phyloP scores from a whole-genome alignment of 1,140 invertebrate species.

The Hyphantria cunea region DNA sequence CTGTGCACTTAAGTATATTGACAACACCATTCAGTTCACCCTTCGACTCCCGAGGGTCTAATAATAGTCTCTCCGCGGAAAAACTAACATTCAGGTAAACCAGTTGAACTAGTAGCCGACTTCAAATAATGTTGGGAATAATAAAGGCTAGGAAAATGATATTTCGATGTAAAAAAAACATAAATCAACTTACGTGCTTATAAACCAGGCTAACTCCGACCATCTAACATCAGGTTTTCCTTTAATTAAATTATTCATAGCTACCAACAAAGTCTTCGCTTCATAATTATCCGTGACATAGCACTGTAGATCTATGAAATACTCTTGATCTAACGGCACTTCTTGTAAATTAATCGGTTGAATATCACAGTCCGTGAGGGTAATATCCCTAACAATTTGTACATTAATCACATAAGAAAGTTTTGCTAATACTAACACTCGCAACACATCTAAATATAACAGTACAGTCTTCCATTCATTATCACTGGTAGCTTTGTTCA shows the following conservation, averaged over 20 bases:
- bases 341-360: conserved; percentile 59
- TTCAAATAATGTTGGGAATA: too few species aligned
- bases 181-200: conserved; percentile 58
- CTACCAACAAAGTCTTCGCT: conserved; percentile 50
- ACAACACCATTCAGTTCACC: too few species aligned
- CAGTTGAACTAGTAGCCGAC: too few species aligned
- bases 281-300: conserved; percentile 58
- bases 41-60: too few species aligned
- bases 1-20: too few species aligned
- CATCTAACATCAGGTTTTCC: conserved; percentile 64
- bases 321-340: conserved; percentile 53
- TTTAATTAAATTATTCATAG: conserved; percentile 64
- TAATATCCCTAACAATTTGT: conserved; percentile 68
- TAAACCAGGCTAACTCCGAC: conserved; percentile 67
- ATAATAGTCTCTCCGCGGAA: too few species aligned
- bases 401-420: conserved; percentile 70
- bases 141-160: too few species aligned
- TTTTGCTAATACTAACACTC: conserved; percentile 59
- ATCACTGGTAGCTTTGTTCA: conserved; percentile 53
- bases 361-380: conserved; percentile 62
- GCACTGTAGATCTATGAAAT: conserved; percentile 67
- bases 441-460: conserved; percentile 63
- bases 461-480: conserved; percentile 64
- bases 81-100: too few species aligned
- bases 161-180: too few species aligned